Evolutionary conservation across 2,888 invertebrate species (phyloP).

Genomic region (Chromoteleia sp.): DNA sequence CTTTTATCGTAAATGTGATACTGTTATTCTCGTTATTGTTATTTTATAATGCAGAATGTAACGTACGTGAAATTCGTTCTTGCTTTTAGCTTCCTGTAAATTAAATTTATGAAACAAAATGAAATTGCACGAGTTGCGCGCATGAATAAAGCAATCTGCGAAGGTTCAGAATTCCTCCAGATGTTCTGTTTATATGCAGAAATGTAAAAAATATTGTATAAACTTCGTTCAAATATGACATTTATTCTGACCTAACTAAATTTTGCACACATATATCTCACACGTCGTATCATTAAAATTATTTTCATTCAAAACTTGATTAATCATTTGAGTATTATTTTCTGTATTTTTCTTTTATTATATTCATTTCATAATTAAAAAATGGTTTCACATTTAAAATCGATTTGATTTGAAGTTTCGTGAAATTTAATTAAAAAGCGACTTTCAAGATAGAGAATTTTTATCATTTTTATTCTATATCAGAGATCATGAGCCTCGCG

Average conservation of each 20-base stretch:
- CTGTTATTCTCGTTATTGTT: not conserved
- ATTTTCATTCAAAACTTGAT: not conserved
- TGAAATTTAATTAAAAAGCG: not conserved
- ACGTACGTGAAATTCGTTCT: not conserved
- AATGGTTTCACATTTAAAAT: too few species aligned
- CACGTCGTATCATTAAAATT: not conserved
- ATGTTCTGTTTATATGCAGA: slow-evolving; percentile 24
- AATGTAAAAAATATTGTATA: slow-evolving; percentile 30
- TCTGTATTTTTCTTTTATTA: too few species aligned
- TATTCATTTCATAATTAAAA: too few species aligned
- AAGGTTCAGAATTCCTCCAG: slow-evolving; percentile 27
- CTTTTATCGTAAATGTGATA: too few species aligned
- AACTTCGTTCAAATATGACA: slow-evolving; percentile 15
- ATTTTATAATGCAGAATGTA: not conserved
- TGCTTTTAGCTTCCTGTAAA: slow-evolving; percentile 6
- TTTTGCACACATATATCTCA: slow-evolving; percentile 6
- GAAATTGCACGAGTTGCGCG: slow-evolving; percentile 24
- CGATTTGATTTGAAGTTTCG: too few species aligned
- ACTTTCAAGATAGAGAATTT: not conserved
- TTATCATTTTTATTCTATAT: not conserved
- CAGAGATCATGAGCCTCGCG: slow-evolving; percentile 2
- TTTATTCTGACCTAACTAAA: slow-evolving; percentile 15
- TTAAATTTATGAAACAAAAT: slow-evolving; percentile 30
- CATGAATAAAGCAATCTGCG: slow-evolving; percentile 49
- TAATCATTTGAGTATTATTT: too few species aligned